Percentiles rank a stretch among this genome's conserved stretches.
These are phyloP conservation scores for Cynopterus sphinx DNA, from an alignment of 2,797 vertebrate genomes.

Conservation along the genomic window DNA sequence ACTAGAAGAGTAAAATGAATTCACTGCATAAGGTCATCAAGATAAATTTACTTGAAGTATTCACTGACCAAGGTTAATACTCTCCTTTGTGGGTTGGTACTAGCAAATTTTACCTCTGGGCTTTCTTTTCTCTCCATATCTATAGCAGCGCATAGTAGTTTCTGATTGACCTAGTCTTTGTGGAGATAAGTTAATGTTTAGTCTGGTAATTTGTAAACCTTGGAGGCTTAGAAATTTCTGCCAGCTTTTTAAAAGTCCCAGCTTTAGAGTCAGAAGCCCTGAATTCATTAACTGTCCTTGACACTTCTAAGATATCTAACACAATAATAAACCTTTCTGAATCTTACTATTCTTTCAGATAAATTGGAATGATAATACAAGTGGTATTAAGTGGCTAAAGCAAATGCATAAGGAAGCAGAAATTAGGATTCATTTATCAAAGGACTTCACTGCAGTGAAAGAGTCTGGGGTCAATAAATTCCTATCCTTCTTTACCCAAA, in stretches of 20 bases:
- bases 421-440: background rate
- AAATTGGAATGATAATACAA: background rate
- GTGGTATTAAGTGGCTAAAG: background rate
- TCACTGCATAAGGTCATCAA: background rate
- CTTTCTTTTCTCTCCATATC: background rate
- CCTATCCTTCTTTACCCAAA: background rate
- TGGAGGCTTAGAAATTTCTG: background rate
- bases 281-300: background rate
- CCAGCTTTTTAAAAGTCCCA: background rate
- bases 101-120: background rate
- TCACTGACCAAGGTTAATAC: background rate
- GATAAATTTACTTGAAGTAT: background rate
- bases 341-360: background rate
- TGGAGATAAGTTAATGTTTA: background rate
- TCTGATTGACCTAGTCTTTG: background rate
- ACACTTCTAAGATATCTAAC: background rate
- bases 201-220: background rate
- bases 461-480: background rate
- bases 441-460: background rate
- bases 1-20: background rate
- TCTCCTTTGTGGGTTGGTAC: accelerated
- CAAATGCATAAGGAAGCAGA: background rate
- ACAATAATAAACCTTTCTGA: background rate
- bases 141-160: background rate
- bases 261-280: background rate